A percentile compares a stretch with the other conserved stretches of the same genome.
Evolutionary conservation across 2,888 invertebrate genomes (phyloP).

Genomic region (Cataglyphis rosenhaueri): DNA sequence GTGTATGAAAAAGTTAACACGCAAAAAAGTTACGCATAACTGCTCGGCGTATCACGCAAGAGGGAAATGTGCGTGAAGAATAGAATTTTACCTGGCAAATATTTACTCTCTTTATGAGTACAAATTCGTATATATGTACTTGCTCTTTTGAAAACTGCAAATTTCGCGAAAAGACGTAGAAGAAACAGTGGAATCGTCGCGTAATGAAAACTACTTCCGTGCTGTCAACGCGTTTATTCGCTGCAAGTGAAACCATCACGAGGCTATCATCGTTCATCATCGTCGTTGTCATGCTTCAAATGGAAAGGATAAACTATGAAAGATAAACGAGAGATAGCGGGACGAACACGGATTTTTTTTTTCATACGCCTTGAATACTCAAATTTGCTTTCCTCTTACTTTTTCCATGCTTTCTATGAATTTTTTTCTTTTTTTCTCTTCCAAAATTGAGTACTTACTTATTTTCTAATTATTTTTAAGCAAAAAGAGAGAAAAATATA

Average conservation of each 20-base stretch:
- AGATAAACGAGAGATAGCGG: slow-evolving; percentile 13
- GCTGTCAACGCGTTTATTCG: slow-evolving; percentile 84
- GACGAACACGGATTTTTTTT: not conserved
- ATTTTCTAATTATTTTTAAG: slow-evolving; percentile 15
- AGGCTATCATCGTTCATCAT: slow-evolving; percentile 86
- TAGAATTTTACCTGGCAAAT: not conserved
- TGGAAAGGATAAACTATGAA: slow-evolving; percentile 43
- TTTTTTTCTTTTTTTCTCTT: not conserved
- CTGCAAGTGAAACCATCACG: slow-evolving; percentile 83
- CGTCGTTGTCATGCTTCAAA: slow-evolving; percentile 86
- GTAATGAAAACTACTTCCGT: slow-evolving; percentile 68
- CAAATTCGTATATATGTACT: not conserved
- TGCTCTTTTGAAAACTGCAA: slow-evolving; percentile 11
- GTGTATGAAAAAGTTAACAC: slow-evolving; percentile 12
- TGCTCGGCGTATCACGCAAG: slow-evolving; percentile 29
- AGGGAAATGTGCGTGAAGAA: not conserved
- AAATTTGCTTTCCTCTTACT: not conserved
- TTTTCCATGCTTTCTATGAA: not conserved
- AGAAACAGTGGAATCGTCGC: not conserved
- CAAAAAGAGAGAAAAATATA: not conserved
- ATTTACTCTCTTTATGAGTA: not conserved
- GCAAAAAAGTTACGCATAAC: slow-evolving; percentile 46
- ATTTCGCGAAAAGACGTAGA: slow-evolving; percentile 1
- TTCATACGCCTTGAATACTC: not conserved
- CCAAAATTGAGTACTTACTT: not conserved